Conservation (phyloP, 2,113 vertebrate species). For the Chiloscyllium plagiosum region DNA sequence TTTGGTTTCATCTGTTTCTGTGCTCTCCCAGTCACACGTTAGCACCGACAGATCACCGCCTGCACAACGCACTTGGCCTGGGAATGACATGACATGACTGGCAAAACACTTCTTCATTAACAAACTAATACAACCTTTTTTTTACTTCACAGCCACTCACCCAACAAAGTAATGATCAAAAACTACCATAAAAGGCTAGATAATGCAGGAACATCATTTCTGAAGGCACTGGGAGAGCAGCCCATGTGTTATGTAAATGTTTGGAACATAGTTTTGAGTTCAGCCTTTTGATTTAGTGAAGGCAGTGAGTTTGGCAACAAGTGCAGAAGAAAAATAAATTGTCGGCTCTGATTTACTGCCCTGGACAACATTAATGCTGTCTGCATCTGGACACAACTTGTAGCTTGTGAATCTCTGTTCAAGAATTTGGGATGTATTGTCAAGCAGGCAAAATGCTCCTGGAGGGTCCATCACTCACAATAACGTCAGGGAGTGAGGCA, state of each 20-base stretch:
- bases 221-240: background rate
- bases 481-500: too few species aligned
- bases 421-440: background rate
- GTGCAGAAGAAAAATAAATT: background rate
- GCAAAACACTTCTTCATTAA: background rate
- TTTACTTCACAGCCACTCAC: background rate
- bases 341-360: background rate
- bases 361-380: background rate
- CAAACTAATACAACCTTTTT: background rate
- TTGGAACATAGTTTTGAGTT: slow-evolving; percentile 11
- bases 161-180: background rate
- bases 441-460: background rate
- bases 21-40: background rate
- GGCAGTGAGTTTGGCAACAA: background rate
- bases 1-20: background rate
- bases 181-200: background rate
- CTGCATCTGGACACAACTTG: background rate
- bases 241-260: slow-evolving; percentile 12
- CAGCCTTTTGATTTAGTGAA: slow-evolving; percentile 26
- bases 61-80: background rate
- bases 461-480: background rate
- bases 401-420: background rate
- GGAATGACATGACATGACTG: background rate
- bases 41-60: background rate
- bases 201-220: background rate